Evolutionary conservation across 2,888 invertebrate species (phyloP).

Genomic region (Aphidius colemani): DNA sequence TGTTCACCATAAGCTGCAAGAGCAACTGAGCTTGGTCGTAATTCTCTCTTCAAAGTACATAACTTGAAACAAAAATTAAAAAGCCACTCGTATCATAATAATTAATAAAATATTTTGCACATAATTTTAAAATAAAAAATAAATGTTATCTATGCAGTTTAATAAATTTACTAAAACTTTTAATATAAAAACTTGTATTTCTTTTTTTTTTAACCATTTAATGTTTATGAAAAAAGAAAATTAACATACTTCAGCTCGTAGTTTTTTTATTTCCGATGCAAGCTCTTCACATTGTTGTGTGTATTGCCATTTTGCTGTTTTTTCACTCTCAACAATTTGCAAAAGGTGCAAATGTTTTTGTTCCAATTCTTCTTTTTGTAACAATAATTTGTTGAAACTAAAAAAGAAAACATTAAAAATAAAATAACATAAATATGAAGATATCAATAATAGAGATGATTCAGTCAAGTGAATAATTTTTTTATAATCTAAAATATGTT

Average conservation of each 20-base stretch:
- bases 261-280: constrained; percentile 84
- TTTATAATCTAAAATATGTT: no score
- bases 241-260: constrained; percentile 77
- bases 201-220: neutral
- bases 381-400: constrained; percentile 86
- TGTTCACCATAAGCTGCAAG: constrained; percentile 39
- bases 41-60: constrained; percentile 80
- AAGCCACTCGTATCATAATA: no score
- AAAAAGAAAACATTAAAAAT: no score
- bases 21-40: constrained; percentile 64
- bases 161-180: constrained; percentile 14
- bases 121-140: neutral
- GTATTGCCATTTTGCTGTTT: constrained; percentile 92
- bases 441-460: no score
- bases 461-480: no score
- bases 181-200: neutral
- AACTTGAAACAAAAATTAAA: constrained; percentile 62
- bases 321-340: constrained; percentile 87
- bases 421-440: no score
- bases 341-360: constrained; percentile 89
- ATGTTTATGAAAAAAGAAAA: constrained; percentile 3
- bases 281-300: constrained; percentile 91
- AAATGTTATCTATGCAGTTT: no score
- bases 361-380: constrained; percentile 89
- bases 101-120: neutral